Evolutionary conservation across 2,797 vertebrate genomes (phyloP), one percentile per base, ranked within the genome.

Genomic region (Catostomus latipinnis): DNA sequence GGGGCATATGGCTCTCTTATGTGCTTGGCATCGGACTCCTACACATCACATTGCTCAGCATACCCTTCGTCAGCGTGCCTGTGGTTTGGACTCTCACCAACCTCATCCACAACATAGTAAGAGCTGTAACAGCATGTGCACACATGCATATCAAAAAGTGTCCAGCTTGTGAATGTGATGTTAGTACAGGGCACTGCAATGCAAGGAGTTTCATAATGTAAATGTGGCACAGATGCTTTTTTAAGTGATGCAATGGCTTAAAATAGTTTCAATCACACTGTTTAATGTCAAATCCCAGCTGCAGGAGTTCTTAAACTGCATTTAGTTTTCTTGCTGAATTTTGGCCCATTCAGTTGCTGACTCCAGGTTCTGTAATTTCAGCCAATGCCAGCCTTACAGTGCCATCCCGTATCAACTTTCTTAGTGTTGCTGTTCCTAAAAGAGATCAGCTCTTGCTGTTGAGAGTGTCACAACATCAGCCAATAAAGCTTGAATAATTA

Each of bases 81-180:
- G 95, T 97, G 63, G 97, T 98, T 60, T 98, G 97, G 97, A 98
- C 96, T 43, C 97, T 99, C 80, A 99, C 97, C 90, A 98, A 98
- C 91, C 94, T 98, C 91, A 96, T 98, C 85, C 97, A 99, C 93
- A 99, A 98, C 88, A 93, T 96, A 96, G 97, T 98, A 87, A 94
- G 93, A 50, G 9, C 22, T 61, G 16, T 7, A 50, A 60, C 16
- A 6, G 12, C 34, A 75, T 10, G 60, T 6, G 22, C 16, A 61
- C 9, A 9, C 16, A 6, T 10, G 18, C 7, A 1, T 22, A 60
- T 34, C 34, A 18, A 11, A 22, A 0, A 60, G 11, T 18, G 58
- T 60, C 22, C 16, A 58, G 13, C 18, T 61, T 61, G 60, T 1
- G 22, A 13, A 3, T 34, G 22, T 0, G 34, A 34, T 34, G 34